Evolutionary conservation across 2,113 vertebrate genomes (phyloP).

Genomic region (Motacilla tschutschensis): DNA sequence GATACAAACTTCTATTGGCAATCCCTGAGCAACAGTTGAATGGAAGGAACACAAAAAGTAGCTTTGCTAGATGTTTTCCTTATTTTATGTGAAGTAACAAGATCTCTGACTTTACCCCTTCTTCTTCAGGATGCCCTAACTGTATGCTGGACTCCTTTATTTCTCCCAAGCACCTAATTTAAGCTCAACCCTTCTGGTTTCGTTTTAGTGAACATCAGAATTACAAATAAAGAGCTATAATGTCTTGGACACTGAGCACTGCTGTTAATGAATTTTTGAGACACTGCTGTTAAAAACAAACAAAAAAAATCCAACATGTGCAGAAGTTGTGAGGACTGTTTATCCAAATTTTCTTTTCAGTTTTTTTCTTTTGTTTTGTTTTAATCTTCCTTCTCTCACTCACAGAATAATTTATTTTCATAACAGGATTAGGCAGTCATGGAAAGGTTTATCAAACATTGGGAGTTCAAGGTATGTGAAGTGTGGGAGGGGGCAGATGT

Average conservation of each 20-base stretch:
- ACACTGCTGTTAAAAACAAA: not conserved
- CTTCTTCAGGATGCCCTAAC: slow-evolving; percentile 40
- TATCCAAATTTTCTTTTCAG: slow-evolving; percentile 46
- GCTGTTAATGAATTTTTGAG: slow-evolving; percentile 44
- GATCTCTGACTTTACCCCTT: slow-evolving; percentile 5
- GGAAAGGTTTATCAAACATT: slow-evolving; percentile 59
- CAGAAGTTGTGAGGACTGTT: slow-evolving; percentile 66
- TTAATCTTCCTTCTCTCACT: slow-evolving; percentile 69
- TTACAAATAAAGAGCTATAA: slow-evolving; percentile 53
- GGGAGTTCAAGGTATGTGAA: slow-evolving; percentile 73
- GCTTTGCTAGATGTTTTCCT: slow-evolving; percentile 26
- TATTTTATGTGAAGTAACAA: slow-evolving; percentile 32
- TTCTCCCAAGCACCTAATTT: slow-evolving; percentile 30
- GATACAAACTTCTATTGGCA: slow-evolving; percentile 33
- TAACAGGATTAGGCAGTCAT: slow-evolving; percentile 77
- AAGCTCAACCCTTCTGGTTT: slow-evolving; percentile 28
- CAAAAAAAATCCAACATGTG: slow-evolving; percentile 3
- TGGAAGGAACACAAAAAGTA: slow-evolving; percentile 37
- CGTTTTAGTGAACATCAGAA: slow-evolving; percentile 16
- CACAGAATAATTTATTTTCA: slow-evolving; percentile 65
- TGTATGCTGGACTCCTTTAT: slow-evolving; percentile 39
- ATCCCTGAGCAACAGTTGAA: slow-evolving; percentile 55
- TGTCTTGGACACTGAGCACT: slow-evolving; percentile 34
- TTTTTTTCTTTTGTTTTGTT: not conserved
- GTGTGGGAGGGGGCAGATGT: slow-evolving; percentile 69